These are phyloP conservation scores for Oplegnathus fasciatus DNA, from an alignment of 2,113 vertebrate species.

Conservation along the genomic window DNA sequence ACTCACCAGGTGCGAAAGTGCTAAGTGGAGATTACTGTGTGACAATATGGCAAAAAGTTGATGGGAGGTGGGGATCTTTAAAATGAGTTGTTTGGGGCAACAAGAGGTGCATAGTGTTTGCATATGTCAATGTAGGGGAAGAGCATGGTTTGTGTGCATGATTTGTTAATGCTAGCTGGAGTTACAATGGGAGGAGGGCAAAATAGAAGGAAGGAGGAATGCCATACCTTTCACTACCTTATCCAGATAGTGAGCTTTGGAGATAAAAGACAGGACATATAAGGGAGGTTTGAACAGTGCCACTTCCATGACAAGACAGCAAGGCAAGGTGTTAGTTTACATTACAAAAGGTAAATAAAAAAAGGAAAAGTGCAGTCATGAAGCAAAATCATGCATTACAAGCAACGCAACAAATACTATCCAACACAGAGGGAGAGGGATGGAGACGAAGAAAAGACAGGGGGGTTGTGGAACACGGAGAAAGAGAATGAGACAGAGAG, in stretches of 20 bases:
- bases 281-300: slow-evolving; percentile 91
- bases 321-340: slow-evolving; percentile 80
- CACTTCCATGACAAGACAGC: slow-evolving; percentile 82
- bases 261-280: slow-evolving; percentile 99
- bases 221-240: slow-evolving; percentile 99
- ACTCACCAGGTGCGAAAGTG: slow-evolving; percentile 77
- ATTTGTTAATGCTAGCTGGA: slow-evolving; percentile 68
- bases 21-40: slow-evolving; percentile 75
- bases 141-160: slow-evolving; percentile 66
- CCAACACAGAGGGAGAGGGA: slow-evolving; percentile 60
- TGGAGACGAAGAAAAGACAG: slow-evolving; percentile 46
- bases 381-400: slow-evolving; percentile 76
- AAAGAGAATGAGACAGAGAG: slow-evolving; percentile 15
- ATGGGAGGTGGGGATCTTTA: slow-evolving; percentile 59
- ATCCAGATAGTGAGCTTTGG: slow-evolving; percentile 99
- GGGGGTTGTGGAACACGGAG: slow-evolving; percentile 34
- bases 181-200: slow-evolving; percentile 66
- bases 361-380: slow-evolving; percentile 59
- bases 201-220: slow-evolving; percentile 90
- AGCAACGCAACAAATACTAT: slow-evolving; percentile 68
- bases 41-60: slow-evolving; percentile 71
- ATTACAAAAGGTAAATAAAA: slow-evolving; percentile 69
- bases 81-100: slow-evolving; percentile 52
- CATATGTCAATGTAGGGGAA: slow-evolving; percentile 61
- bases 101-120: slow-evolving; percentile 49